These are phyloP conservation scores for Falco biarmicus DNA, from an alignment of 2,797 vertebrate genomes.

Conservation along the genomic window DNA sequence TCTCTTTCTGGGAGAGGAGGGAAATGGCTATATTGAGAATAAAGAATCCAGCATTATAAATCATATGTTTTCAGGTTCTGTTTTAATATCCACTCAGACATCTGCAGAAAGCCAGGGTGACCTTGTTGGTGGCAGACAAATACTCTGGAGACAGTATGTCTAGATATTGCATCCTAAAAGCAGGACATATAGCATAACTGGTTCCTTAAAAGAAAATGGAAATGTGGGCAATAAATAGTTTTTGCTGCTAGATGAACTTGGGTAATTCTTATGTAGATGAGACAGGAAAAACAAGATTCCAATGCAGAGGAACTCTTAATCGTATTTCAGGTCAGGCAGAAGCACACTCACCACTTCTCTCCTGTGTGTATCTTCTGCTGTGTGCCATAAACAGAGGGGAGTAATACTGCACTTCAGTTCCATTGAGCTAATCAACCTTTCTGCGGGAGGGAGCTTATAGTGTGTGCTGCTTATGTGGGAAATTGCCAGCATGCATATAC, in stretches of 20 bases:
- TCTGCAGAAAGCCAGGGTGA: background rate
- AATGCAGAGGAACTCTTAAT: background rate
- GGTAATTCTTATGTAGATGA: background rate
- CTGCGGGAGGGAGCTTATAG: constrained; percentile 8
- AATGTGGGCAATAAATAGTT: constrained; percentile 5
- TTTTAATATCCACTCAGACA: background rate
- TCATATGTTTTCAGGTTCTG: background rate
- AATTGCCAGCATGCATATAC: constrained; percentile 1
- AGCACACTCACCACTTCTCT: background rate
- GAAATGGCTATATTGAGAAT: background rate
- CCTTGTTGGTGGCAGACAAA: background rate
- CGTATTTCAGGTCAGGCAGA: background rate
- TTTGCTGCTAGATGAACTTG: constrained; percentile 6
- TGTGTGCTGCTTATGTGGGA: constrained; percentile 37
- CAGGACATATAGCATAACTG: background rate
- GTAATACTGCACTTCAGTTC: background rate
- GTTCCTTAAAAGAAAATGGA: constrained; percentile 5
- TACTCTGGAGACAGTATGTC: constrained; percentile 1
- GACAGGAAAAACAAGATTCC: constrained; percentile 42
- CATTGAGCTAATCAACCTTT: constrained; percentile 20
- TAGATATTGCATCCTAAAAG: background rate
- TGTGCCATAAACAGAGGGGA: background rate
- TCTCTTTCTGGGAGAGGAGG: background rate
- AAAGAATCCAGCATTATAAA: background rate
- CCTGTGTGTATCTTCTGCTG: background rate